phyloP scores from a whole-genome alignment of 1,140 invertebrate species.

The Lepidostoma basale region DNA sequence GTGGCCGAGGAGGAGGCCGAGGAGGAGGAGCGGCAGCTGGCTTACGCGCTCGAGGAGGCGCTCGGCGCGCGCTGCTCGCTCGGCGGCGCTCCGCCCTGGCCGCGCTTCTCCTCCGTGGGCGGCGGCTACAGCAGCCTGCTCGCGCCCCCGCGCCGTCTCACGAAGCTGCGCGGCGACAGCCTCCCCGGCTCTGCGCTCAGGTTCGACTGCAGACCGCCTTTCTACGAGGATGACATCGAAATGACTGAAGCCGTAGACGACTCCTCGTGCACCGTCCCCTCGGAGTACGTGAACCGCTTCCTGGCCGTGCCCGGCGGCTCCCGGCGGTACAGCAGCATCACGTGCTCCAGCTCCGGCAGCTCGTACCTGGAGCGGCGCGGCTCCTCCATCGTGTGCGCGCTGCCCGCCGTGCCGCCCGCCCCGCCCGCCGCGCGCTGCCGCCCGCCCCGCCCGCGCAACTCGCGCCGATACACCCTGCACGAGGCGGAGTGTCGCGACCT shows the following conservation, averaged over 20 bases:
- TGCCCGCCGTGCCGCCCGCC: constrained; percentile 65
- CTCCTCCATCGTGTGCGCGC: constrained; percentile 73
- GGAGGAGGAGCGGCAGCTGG: constrained; percentile 74
- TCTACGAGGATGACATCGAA: constrained; percentile 54
- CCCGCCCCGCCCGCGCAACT: constrained; percentile 55
- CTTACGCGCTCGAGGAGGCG: constrained; percentile 73
- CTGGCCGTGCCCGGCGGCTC: constrained; percentile 62
- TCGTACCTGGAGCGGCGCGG: constrained; percentile 79
- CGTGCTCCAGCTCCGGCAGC: constrained; percentile 80
- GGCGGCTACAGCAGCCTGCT: constrained; percentile 73
- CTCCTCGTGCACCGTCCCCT: constrained; percentile 51
- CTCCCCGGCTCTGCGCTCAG: constrained; percentile 61
- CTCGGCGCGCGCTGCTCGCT: constrained; percentile 59
- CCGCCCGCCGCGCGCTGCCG: constrained; percentile 42
- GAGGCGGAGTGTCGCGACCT: constrained; percentile 62
- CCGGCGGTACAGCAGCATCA: constrained; percentile 76
- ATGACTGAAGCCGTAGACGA: constrained; percentile 55
- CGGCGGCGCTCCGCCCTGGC: constrained; percentile 58
- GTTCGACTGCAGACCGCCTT: constrained; percentile 60
- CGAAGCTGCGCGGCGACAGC: constrained; percentile 61
- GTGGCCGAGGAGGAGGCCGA: constrained; percentile 74
- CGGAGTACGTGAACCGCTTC: constrained; percentile 54
- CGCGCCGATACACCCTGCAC: constrained; percentile 60
- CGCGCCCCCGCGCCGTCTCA: constrained; percentile 65
- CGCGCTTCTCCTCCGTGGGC: constrained; percentile 69